These are phyloP conservation scores for Xestobium rufovillosum DNA, from an alignment of 2,888 invertebrate species.

Conservation along the genomic window DNA sequence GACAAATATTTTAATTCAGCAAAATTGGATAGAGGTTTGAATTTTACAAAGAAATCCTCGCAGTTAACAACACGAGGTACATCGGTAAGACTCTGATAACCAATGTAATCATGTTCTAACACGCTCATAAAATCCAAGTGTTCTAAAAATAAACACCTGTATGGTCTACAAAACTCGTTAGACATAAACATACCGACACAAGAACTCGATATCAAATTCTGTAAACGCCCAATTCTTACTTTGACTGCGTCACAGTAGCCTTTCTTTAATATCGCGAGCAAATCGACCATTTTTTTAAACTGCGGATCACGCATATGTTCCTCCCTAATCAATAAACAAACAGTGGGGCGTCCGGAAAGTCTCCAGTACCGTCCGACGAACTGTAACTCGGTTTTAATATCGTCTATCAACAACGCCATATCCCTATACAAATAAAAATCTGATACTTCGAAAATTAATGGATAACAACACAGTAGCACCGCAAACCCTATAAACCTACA, in stretches of 20 bases:
- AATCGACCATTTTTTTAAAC: constrained; percentile 92
- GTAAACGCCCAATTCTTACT: constrained; percentile 85
- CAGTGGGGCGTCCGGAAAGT: constrained; percentile 92
- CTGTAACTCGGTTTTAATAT: constrained; percentile 95
- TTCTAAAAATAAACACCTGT: constrained; percentile 56
- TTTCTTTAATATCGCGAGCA: constrained; percentile 94
- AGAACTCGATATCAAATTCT: constrained; percentile 96
- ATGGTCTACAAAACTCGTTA: no score
- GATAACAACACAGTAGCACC: constrained; percentile 97
- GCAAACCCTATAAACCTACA: constrained; percentile 84
- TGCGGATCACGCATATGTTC: constrained; percentile 96
- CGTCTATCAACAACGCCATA: constrained; percentile 96
- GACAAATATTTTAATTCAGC: no score
- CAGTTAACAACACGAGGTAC: constrained; percentile 77
- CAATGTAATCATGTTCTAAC: constrained; percentile 83
- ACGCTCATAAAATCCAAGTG: constrained; percentile 96
- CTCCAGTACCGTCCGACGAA: constrained; percentile 98
- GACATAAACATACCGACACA: constrained; percentile 79
- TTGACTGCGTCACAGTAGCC: constrained; percentile 95
- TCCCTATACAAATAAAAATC: constrained; percentile 98
- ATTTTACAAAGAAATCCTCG: no score
- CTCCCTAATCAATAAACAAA: constrained; percentile 88
- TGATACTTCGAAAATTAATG: constrained; percentile 96
- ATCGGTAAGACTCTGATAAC: constrained; percentile 92
- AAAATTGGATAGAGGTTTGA: no score